phyloP scores from a whole-genome alignment of 1,140 invertebrate species.

The Drosophila obscura region DNA sequence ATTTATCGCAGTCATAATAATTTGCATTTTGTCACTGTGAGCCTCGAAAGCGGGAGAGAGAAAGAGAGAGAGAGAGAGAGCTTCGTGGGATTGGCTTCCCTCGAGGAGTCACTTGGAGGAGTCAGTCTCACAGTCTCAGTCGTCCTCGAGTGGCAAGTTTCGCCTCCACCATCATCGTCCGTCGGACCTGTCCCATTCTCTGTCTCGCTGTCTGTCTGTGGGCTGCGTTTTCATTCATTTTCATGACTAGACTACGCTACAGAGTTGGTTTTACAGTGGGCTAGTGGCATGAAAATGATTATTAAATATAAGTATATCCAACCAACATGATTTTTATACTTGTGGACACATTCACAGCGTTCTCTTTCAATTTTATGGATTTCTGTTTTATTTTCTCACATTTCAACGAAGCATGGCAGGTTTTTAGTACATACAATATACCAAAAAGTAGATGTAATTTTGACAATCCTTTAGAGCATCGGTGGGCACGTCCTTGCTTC shows the following conservation, averaged over 20 bases:
- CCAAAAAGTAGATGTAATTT: no score
- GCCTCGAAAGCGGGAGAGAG: conserved; percentile 34
- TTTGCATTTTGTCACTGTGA: conserved; percentile 80
- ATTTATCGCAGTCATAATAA: conserved; percentile 82
- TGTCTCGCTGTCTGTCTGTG: conserved; percentile 47
- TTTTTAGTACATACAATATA: no score
- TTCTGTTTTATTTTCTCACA: no score
- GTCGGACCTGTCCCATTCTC: conserved; percentile 25
- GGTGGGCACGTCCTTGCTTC: no score
- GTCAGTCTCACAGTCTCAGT: conserved; percentile 10
- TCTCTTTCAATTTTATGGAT: no score
- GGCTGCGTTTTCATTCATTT: conserved; percentile 59
- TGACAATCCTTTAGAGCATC: no score
- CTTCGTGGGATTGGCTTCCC: conserved; percentile 43
- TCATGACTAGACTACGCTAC: conserved; percentile 38
- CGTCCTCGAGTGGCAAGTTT: conserved; percentile 48
- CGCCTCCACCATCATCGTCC: conserved; percentile 40
- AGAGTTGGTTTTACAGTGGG: conserved; percentile 31
- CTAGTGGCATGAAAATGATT: neutral
- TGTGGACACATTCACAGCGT: no score
- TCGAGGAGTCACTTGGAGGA: conserved; percentile 1
- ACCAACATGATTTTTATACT: no score
- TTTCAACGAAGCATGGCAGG: no score
- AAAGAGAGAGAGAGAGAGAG: conserved; percentile 30
- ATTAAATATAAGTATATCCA: neutral